Evolutionary conservation across 1,140 invertebrate species (phyloP), one percentile per base, ranked within the genome.

Genomic region (Drosophila equinoxialis): DNA sequence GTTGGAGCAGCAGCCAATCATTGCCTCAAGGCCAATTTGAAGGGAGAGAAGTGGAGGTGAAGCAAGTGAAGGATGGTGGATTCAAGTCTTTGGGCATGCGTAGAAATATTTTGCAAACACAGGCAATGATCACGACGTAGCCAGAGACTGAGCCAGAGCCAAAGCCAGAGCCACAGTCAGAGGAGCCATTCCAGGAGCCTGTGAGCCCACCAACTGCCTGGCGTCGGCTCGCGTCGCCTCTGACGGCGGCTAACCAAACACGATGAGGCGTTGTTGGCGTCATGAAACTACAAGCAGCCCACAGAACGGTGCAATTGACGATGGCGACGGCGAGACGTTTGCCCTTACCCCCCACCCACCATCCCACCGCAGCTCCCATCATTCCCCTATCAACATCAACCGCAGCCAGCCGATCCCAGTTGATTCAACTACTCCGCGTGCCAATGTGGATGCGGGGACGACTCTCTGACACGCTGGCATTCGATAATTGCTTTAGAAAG

Each of bases 401-500:
- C 30, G 30, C 30, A 30, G 30, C 30, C 30, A 30, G 1, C 30
- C 30, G 7, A 37, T 37, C 35, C 35, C 35, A 37, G 35, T 37
- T 11, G 35, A 37, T 11, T 37, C 35, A 11, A 39, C 37, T 39
- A 39, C 37, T 39, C 37, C 37, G 37, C 37, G 37, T 39, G 37
- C 37, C 37, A 39, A 39, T 39, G 37, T 39, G 8, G 37, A 39
- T 26, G 26, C 39, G 33, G 33, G 39, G 41, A 23, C 33, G 48
- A 11, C 57, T 39, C 33, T 17, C 84, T 77, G 71, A 85, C 81
- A 87, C 84, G 74, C 74, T 84, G 84, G 84, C 85, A 89, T 89
- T 81, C 84, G 85, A 89, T 89, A 89, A 89, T 89, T 89, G 84
- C 84, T 87, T 89, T 84, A 87, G 84, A 84, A 89, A 89, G 84